phyloP scores from a whole-genome alignment of 2,888 invertebrate genomes.

The Pterobdella sp. region DNA sequence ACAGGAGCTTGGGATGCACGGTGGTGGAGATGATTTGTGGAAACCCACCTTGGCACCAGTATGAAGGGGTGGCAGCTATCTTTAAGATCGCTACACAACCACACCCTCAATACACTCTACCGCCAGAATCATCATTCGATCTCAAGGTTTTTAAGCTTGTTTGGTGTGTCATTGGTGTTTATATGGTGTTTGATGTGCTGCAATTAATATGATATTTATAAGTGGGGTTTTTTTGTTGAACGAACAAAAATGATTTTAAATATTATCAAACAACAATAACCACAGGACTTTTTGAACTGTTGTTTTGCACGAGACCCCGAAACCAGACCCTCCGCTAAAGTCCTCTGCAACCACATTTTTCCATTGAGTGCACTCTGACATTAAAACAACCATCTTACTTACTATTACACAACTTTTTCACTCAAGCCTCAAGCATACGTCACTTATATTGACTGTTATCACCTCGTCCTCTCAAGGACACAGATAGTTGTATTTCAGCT shows the following conservation, averaged over 20 bases:
- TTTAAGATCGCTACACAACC: conserved; percentile 50
- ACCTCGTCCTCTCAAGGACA: no score
- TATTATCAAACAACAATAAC: no score
- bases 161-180: background rate
- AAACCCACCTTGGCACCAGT: conserved; percentile 50
- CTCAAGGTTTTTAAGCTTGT: conserved; percentile 22
- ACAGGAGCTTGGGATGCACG: conserved; percentile 52
- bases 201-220: no score
- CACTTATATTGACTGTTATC: no score
- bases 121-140: conserved; percentile 40
- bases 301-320: conserved; percentile 43
- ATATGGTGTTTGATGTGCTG: background rate
- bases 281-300: conserved; percentile 43
- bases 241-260: no score
- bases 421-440: no score
- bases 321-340: conserved; percentile 45
- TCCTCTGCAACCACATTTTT: conserved; percentile 37
- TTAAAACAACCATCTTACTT: no score
- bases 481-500: no score
- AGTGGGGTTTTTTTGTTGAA: no score
- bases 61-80: conserved; percentile 51
- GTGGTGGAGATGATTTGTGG: conserved; percentile 51
- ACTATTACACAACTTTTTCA: no score
- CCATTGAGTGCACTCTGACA: no score
- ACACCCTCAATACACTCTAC: conserved; percentile 46